Conservation (phyloP, 2,888 invertebrate genomes). For the Brenthis ino region DNA sequence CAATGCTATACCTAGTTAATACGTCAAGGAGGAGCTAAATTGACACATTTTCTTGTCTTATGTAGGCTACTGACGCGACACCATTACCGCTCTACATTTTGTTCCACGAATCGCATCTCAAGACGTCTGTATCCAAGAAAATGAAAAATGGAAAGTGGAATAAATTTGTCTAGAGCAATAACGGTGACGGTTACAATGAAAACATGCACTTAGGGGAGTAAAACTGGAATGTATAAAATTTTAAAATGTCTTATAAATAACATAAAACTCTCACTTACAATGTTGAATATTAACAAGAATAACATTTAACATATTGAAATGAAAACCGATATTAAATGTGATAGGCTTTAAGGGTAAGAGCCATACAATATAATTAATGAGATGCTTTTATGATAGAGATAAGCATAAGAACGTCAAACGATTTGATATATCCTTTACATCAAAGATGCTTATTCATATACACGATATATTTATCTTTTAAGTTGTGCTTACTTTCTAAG, state of each 20-base stretch:
- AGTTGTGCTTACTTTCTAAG: slow-evolving; percentile 35
- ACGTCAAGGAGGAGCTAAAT: slow-evolving; percentile 12
- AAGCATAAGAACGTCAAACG: slow-evolving; percentile 9
- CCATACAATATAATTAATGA: slow-evolving; percentile 20
- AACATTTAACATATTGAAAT: not conserved
- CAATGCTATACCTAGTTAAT: no score
- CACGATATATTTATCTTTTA: slow-evolving; percentile 10
- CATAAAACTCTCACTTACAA: no score
- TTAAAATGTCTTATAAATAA: no score
- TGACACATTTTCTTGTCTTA: slow-evolving; percentile 60
- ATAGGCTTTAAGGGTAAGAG: slow-evolving; percentile 38
- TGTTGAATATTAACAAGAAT: not conserved
- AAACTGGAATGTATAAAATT: slow-evolving; percentile 51
- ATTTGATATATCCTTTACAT: slow-evolving; percentile 22
- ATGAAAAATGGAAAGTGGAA: slow-evolving; percentile 81
- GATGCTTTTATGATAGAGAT: slow-evolving; percentile 12
- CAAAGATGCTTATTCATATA: not conserved
- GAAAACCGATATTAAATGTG: not conserved
- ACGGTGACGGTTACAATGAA: slow-evolving; percentile 62
- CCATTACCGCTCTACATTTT: slow-evolving; percentile 64
- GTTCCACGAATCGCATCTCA: slow-evolving; percentile 68
- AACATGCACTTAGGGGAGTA: slow-evolving; percentile 55
- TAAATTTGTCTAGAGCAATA: slow-evolving; percentile 71
- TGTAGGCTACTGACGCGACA: slow-evolving; percentile 61
- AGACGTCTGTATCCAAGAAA: slow-evolving; percentile 65